Conservation (phyloP, 2,888 invertebrate genomes). For the Xestobium rufovillosum region DNA sequence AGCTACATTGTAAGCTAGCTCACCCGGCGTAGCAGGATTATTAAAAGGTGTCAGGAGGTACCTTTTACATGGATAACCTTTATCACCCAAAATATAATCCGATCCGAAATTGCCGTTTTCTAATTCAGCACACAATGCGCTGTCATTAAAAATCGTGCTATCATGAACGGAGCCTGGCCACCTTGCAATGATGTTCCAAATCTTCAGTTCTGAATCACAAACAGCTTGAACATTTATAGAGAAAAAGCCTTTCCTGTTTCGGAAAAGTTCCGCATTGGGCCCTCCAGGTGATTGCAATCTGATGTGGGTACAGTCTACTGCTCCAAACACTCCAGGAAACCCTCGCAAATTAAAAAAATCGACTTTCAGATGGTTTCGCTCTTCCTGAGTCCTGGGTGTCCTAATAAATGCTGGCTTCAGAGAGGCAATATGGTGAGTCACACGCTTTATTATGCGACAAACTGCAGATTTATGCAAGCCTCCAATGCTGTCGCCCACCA, state of each 20-base stretch:
- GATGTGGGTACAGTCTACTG: slow-evolving; percentile 14
- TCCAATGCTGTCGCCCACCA: slow-evolving; percentile 7
- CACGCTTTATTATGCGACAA: slow-evolving; percentile 7
- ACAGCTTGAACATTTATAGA: slow-evolving; percentile 10
- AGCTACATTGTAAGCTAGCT: slow-evolving; percentile 17
- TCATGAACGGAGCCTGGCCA: slow-evolving; percentile 15
- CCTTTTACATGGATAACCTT: slow-evolving; percentile 15
- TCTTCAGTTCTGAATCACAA: slow-evolving; percentile 4
- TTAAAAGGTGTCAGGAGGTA: slow-evolving; percentile 15
- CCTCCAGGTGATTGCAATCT: slow-evolving; percentile 14
- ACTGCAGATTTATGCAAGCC: slow-evolving; percentile 5
- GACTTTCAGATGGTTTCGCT: not conserved
- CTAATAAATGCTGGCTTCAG: slow-evolving; percentile 8
- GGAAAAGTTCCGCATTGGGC: too few relatives aligned
- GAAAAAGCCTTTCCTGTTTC: slow-evolving; percentile 14
- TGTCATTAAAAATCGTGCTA: slow-evolving; percentile 12
- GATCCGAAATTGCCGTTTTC: slow-evolving; percentile 1
- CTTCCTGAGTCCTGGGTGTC: slow-evolving; percentile 8
- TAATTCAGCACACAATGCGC: slow-evolving; percentile 6
- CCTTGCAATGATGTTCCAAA: slow-evolving; percentile 10
- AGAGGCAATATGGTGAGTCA: slow-evolving; percentile 10
- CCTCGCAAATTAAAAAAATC: not conserved
- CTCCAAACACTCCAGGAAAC: slow-evolving; percentile 6
- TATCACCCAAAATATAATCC: slow-evolving; percentile 13
- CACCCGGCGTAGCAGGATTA: slow-evolving; percentile 8